A percentile compares a stretch with the other conserved stretches of the same genome.
Evolutionary conservation across 2,888 invertebrate species (phyloP).

Genomic region (Steromphala cineraria): DNA sequence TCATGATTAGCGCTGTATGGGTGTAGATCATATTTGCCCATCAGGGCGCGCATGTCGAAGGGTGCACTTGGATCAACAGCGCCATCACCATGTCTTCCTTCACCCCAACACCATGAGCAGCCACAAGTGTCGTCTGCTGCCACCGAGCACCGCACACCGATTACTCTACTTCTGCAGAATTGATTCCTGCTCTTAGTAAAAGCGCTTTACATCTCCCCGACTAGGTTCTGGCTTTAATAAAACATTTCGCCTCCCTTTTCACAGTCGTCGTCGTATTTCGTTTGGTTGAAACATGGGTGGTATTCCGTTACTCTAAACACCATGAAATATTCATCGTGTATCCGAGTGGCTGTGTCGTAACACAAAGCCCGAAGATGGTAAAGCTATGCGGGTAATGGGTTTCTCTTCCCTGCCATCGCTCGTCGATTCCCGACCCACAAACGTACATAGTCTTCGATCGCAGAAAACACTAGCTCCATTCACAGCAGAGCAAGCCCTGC

Average conservation of each 20-base stretch:
- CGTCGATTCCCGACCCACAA: background rate
- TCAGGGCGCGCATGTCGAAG: background rate
- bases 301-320: background rate
- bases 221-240: background rate
- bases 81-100: background rate
- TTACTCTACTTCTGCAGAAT: no score
- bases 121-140: background rate
- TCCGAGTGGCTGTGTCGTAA: background rate
- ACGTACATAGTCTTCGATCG: constrained; percentile 7
- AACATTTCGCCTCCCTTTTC: background rate
- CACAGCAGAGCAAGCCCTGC: no score
- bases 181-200: no score
- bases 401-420: no score
- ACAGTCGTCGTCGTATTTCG: background rate
- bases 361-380: background rate
- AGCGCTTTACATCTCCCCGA: no score
- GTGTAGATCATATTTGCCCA: constrained; percentile 7
- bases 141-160: background rate
- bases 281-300: background rate
- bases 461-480: background rate
- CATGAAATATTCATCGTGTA: constrained; percentile 8
- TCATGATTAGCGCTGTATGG: constrained; percentile 20
- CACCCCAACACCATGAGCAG: background rate
- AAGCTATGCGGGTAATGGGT: no score
- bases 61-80: background rate